Conservation (phyloP, 2,797 vertebrate species). For the Brachyrhaphis roseni region DNA sequence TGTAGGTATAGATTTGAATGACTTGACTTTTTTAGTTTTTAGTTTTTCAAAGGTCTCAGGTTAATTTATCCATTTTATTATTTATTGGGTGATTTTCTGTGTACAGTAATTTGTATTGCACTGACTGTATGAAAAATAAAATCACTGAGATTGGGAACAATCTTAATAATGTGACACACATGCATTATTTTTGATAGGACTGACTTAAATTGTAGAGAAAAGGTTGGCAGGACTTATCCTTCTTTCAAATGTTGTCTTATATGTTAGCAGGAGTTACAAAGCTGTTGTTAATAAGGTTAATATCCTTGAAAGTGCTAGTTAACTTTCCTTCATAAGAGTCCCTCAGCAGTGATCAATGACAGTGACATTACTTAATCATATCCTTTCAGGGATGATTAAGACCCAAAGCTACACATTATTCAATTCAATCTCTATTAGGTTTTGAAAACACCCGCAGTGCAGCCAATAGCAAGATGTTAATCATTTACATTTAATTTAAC, state of each 20-base stretch:
- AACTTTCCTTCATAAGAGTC: slow-evolving; percentile 1
- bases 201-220: not conserved
- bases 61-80: not conserved
- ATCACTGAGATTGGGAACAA: not conserved
- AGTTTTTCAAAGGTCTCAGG: not conserved
- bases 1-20: not conserved
- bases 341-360: slow-evolving; percentile 25
- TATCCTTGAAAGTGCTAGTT: not conserved
- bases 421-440: not conserved
- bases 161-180: not conserved
- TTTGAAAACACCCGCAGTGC: slow-evolving; percentile 1
- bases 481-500: slow-evolving; percentile 7
- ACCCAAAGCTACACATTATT: slow-evolving; percentile 5
- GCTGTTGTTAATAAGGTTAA: not conserved
- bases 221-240: not conserved
- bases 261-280: not conserved
- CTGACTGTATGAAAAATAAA: not conserved
- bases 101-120: not conserved
- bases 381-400: slow-evolving; percentile 43
- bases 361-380: slow-evolving; percentile 45
- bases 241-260: not conserved
- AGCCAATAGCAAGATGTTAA: slow-evolving; percentile 12
- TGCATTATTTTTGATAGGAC: not conserved
- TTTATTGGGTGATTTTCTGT: not conserved
- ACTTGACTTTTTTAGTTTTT: not conserved